phyloP scores from a whole-genome alignment of 2,888 invertebrate species.

The Xiphydria camelus region DNA sequence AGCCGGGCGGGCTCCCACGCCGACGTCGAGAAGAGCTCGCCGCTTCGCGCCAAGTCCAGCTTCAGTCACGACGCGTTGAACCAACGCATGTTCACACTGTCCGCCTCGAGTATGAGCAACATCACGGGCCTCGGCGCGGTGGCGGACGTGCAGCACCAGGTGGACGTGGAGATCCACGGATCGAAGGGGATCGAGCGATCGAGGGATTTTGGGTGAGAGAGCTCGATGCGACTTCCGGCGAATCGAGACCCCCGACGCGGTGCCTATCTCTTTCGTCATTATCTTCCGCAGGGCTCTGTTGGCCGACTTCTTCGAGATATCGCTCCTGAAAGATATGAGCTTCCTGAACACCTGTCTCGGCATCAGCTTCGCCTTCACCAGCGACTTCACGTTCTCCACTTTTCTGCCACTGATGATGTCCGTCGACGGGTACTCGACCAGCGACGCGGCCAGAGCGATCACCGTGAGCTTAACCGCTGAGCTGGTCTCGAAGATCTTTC shows the following conservation, averaged over 20 bases:
- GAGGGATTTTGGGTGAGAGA: neutral
- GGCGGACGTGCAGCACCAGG: constrained; percentile 21
- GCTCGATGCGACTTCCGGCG: neutral
- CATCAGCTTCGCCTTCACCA: constrained; percentile 68
- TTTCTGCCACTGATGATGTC: constrained; percentile 69
- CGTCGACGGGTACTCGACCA: constrained; percentile 62
- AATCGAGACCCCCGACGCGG: constrained; percentile 9
- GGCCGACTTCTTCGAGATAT: constrained; percentile 44
- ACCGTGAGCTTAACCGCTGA: constrained; percentile 73
- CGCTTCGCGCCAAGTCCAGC: constrained; percentile 25
- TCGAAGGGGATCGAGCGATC: neutral
- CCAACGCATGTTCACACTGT: constrained; percentile 35
- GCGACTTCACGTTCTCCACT: constrained; percentile 73
- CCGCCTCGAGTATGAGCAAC: constrained; percentile 48
- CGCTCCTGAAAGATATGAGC: constrained; percentile 44
- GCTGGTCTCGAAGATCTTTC: constrained; percentile 66
- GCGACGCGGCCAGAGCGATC: constrained; percentile 69
- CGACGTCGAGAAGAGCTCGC: constrained; percentile 29
- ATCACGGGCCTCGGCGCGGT: constrained; percentile 27
- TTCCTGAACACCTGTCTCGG: constrained; percentile 71
- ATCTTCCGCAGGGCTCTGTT: constrained; percentile 26
- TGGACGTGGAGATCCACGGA: neutral
- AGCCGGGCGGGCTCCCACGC: constrained; percentile 27
- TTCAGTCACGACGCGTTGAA: constrained; percentile 32
- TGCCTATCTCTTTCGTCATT: constrained; percentile 3